phyloP scores from a whole-genome alignment of 1,140 invertebrate species.

The Caligus rogercresseyi region DNA sequence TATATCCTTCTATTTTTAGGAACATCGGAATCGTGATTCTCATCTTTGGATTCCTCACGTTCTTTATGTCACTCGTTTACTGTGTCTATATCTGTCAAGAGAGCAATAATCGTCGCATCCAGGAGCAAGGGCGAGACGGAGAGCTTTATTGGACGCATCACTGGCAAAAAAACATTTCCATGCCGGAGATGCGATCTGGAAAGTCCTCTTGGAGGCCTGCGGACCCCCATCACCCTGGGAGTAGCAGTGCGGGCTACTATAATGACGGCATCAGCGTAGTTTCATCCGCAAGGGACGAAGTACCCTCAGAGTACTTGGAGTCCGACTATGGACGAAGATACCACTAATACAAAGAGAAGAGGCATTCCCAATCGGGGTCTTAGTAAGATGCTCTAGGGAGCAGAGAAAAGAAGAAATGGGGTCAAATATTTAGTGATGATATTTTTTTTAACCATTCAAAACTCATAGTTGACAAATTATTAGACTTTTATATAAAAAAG shows the following conservation, averaged over 20 bases:
- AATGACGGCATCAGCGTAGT: neutral
- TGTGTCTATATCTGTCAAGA: constrained; percentile 56
- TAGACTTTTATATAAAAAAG: too few relatives aligned
- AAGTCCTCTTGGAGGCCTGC: constrained; percentile 9
- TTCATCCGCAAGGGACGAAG: neutral
- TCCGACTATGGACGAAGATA: neutral
- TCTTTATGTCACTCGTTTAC: constrained; percentile 63
- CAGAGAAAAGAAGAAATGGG: too few relatives aligned
- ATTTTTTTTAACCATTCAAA: too few relatives aligned
- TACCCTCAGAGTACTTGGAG: neutral
- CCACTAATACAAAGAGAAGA: too few relatives aligned
- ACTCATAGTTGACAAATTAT: too few relatives aligned
- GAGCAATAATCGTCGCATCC: constrained; percentile 32
- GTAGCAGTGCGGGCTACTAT: constrained; percentile 1
- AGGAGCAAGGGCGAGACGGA: constrained; percentile 38
- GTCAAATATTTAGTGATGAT: too few relatives aligned
- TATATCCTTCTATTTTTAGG: too few relatives aligned
- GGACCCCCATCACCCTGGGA: constrained; percentile 3
- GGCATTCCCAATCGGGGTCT: too few relatives aligned
- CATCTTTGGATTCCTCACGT: constrained; percentile 62
- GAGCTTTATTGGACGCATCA: constrained; percentile 73
- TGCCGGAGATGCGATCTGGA: constrained; percentile 43
- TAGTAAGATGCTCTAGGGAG: too few relatives aligned
- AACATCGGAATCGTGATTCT: constrained; percentile 64
- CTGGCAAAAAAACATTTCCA: constrained; percentile 60